Base-by-base conservation (phyloP, 2,888 invertebrate genomes). In the Drosophila nr. fundita region DNA sequence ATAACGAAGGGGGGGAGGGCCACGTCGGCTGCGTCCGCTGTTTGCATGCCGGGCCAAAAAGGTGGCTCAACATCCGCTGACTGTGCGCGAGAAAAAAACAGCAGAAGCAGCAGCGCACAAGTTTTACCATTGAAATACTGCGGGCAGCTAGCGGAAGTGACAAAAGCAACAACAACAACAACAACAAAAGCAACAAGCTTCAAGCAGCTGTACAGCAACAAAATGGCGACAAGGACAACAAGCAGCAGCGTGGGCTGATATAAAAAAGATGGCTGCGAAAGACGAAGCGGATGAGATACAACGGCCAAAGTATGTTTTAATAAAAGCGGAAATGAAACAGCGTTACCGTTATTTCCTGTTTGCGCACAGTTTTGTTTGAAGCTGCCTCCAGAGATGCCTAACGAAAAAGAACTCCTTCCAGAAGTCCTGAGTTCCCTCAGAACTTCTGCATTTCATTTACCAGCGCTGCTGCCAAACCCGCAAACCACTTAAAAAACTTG, bases 291-390 rank as follows among this genome's bases (percentile, higher is more conserved):
- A 87, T 81, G 84, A 77, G 87, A 84, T 85, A 86, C 86, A 87
- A 83, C 89, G 81, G 73, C 76, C 76, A 89, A 87, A 87, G 87
- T 87, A 87, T 87, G 87, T 89, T 87, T 87, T 87, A 89, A 87
- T 89, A 89, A 87, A 87, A 89, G 85, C 89, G 87, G 87, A 87
- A 89, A 87, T 89, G 89, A 87, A 89, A 81, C 87, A 87, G 87
- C 89, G 87, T 84, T 87, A 89, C 87, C 89, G 87, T 89, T 84
- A 87, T 89, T 89, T 87, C 87, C 89, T 87, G 89, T 84, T 89
- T 83, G 83, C 73, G 77, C 76, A 69, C 78, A 87, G 84, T 87
- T 87, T 78, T 86, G 83, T 80, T 81, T 80, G 86, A 75, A 75
- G 77, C 82, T 49, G 58, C 57, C 67, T 52, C 45, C 55, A 48